phyloP scores from a whole-genome alignment of 2,888 invertebrate genomes.

The Aleiodes alternator region DNA sequence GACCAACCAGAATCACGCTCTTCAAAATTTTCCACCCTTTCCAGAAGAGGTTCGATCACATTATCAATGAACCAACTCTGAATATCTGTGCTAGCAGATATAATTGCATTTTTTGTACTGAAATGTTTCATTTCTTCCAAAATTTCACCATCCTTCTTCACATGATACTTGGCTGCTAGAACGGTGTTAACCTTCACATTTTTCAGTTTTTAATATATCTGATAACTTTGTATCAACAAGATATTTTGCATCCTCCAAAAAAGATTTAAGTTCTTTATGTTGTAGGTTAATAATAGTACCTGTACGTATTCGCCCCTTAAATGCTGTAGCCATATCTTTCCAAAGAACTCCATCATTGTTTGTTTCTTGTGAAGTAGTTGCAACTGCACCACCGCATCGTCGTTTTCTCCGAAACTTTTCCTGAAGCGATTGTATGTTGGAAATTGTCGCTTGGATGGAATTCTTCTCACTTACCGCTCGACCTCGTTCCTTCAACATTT shows the following conservation, averaged over 20 bases:
- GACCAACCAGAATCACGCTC: no score
- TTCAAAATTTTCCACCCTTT: no score
- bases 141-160: no score
- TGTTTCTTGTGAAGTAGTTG: not conserved
- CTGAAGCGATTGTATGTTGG: no score
- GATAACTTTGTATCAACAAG: slow-evolving; percentile 2
- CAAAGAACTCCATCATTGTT: not conserved
- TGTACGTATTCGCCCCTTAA: slow-evolving; percentile 25
- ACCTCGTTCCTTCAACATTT: no score
- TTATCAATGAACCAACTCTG: no score
- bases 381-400: not conserved
- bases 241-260: slow-evolving; percentile 22
- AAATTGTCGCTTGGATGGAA: not conserved
- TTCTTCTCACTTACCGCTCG: not conserved
- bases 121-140: no score
- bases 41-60: no score
- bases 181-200: slow-evolving; percentile 41
- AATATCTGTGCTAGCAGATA: no score
- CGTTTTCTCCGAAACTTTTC: slow-evolving; percentile 3
- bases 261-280: slow-evolving; percentile 17
- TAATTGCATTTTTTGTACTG: no score
- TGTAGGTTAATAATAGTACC: slow-evolving; percentile 18
- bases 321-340: slow-evolving; percentile 2
- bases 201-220: slow-evolving; percentile 11
- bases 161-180: slow-evolving; percentile 33